Evolutionary conservation across 2,888 invertebrate species (phyloP), one percentile per base, ranked within the genome.

Genomic region (Troilus luridus): DNA sequence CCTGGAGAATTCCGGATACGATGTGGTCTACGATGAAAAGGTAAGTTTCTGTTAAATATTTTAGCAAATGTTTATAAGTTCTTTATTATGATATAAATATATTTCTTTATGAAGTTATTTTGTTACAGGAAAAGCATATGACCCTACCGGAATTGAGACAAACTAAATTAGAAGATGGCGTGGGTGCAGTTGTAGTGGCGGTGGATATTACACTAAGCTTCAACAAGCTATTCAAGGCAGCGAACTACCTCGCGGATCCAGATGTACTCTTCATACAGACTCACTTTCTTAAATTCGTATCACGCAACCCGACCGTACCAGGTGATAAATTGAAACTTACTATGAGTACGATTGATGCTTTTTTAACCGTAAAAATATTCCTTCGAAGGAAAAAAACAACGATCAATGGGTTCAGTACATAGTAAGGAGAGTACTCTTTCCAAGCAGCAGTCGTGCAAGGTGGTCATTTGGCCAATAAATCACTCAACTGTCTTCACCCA

Each of bases 111-210:
- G n/a, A 64, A 7, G 9, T n/a, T 64, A 11, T 10, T n/a, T 67
- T 24, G 14, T 24, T 67, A 0, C 14, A 67, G 67, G 24, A 67
- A 67, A 67, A 24, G 3, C 3, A 14, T 24, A 14, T 41, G 41
- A 67, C 67, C 0, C 2, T 67, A 24, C 12, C 24, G 8, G 67
- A 88, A 11, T 59, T 89, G 56, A 54, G n/a, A 17, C 14, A 21
- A 21, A 72, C 67, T 1, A 54, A 41, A 41, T 17, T 89, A 2
- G 90, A 85, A 27, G 27, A 58, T 14, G 90, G 60, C 0, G 90
- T 90, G 6, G 90, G 90, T 17, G 90, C 90, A 8, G 90, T 90
- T 19, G 85, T 90, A 6, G 60, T 90, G 1, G 85, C 19, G 0
- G 14, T 54, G 1, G 90, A 90, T n/a, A 3, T 17, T 0, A 60